These are phyloP conservation scores for Chaenocephalus aceratus DNA, from an alignment of 2,113 vertebrate species.

Conservation along the genomic window DNA sequence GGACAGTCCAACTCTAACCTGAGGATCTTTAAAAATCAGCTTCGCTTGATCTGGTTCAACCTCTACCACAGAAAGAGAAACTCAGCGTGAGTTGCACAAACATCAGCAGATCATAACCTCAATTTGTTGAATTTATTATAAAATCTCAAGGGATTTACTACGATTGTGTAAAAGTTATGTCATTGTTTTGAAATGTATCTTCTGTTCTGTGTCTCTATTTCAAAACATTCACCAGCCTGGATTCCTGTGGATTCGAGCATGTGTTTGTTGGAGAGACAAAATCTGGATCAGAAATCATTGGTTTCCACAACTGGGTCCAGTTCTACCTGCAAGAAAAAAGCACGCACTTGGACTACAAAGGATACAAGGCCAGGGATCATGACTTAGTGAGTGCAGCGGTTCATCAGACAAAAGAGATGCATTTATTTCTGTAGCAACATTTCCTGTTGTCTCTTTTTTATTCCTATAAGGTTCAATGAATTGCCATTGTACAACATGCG, in stretches of 20 bases:
- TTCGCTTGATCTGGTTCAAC: conserved; percentile 90
- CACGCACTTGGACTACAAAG: conserved; percentile 87
- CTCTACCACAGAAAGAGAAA: conserved; percentile 85
- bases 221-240: conserved; percentile 74
- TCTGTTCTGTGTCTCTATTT: background rate
- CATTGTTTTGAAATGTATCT: background rate
- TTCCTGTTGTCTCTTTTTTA: background rate
- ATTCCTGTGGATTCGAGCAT: conserved; percentile 90
- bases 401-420: background rate
- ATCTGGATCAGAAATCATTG: conserved; percentile 83
- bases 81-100: conserved; percentile 78
- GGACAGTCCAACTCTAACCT: conserved; percentile 73
- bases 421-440: background rate
- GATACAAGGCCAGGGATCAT: conserved; percentile 79
- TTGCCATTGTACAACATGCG: too few relatives aligned
- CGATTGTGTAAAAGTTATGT: background rate
- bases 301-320: conserved; percentile 92
- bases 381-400: conserved; percentile 61
- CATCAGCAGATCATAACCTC: background rate
- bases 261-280: conserved; percentile 91
- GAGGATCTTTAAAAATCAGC: conserved; percentile 85
- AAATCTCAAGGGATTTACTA: background rate
- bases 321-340: conserved; percentile 91
- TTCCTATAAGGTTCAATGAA: background rate
- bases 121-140: background rate